Percentiles rank a stretch among this genome's conserved stretches.
Conservation (phyloP, 2,113 vertebrate genomes). For the Agelaius phoeniceus region DNA sequence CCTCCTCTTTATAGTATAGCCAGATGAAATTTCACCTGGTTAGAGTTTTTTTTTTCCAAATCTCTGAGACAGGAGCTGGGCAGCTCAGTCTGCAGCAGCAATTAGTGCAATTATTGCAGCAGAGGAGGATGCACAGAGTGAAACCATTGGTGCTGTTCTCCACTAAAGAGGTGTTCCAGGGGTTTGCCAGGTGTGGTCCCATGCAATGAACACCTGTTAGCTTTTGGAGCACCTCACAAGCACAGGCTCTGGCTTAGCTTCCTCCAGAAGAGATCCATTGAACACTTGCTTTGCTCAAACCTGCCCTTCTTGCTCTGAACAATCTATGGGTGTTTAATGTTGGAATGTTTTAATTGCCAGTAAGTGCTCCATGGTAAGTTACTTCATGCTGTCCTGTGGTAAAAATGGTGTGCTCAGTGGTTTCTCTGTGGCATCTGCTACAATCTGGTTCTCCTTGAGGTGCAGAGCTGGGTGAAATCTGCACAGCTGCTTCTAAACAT, state of each 20-base stretch:
- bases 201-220: background rate
- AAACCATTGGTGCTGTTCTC: background rate
- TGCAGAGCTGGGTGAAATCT: background rate
- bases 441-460: background rate
- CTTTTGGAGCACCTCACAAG: background rate
- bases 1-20: background rate
- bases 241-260: background rate
- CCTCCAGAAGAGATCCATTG: background rate
- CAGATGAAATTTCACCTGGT: conserved; percentile 28
- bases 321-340: background rate
- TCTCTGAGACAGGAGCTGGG: background rate
- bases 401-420: background rate
- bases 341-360: background rate
- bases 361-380: background rate
- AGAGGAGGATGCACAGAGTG: background rate
- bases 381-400: conserved; percentile 3
- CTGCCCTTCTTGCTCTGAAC: background rate
- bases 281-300: background rate
- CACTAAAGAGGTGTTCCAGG: background rate
- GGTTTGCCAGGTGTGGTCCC: background rate
- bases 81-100: background rate
- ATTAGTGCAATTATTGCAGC: background rate
- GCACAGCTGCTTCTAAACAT: conserved; percentile 6
- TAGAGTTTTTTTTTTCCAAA: background rate
- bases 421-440: conserved; percentile 10